Evolutionary conservation across 2,888 invertebrate genomes (phyloP), one percentile per base, ranked within the genome.

Genomic region (Cosmopolites sordidus): DNA sequence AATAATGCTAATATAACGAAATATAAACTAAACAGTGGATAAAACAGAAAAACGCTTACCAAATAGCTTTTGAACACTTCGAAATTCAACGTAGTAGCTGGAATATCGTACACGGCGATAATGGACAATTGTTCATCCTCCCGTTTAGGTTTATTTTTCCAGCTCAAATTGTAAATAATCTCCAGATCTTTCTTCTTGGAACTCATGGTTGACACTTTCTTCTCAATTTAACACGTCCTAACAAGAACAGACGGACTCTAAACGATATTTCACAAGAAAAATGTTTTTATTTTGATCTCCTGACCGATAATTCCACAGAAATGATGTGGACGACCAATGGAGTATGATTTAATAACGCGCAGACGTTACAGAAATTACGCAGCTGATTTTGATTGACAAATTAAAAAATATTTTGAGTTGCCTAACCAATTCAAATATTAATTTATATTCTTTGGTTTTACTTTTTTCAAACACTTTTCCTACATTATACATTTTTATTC

Each of bases 31-130:
- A 8, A 42, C n/a, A 47, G 38, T 18, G 30, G 18, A 48, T 44
- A n/a, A 46, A 27, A 47, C 45, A 39, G 30, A 47, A 6, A 43
- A 17, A 51, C 12, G 37, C 66, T 67, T 67, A 76, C 76, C 69
- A 76, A 63, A 61, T 76, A 76, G 1, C 73, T 72, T 64, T 75
- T 75, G 56, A 76, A 76, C 43, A 67, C 69, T 52, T 70, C 69
- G 70, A 73, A 75, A 64, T 72, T 72, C 42, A 73, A 59, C 40
- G 75, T 74, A 11, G 73, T 71, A 29, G 73, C 68, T 2, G 74
- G 72, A 33, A 73, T 70, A 61, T 76, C 76, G 58, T 72, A 72
- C 63, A 76, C 71, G 48, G 74, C 75, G 37, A 76, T 72, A 56
- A 73, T 69, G 56, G 69, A 71, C 55, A 68, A 67, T 54, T 71